A percentile compares a stretch with the other conserved stretches of the same genome.
Evolutionary conservation across 1,140 invertebrate species (phyloP).

Genomic region (Drosophila insularis): DNA sequence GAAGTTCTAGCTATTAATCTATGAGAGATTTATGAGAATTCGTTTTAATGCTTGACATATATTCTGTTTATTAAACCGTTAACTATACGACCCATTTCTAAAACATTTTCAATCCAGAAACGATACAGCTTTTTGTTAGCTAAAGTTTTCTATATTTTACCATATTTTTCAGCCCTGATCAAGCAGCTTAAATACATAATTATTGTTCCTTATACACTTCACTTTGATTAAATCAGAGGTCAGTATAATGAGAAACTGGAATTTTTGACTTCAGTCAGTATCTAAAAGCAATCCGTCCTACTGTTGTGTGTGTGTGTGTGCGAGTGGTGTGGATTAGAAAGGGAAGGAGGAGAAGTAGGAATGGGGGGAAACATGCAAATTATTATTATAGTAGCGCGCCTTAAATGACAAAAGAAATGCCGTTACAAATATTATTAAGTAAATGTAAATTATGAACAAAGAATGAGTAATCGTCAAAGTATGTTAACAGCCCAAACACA

Average conservation of each 20-base stretch:
- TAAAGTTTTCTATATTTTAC: neutral
- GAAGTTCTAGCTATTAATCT: no score
- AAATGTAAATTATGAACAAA: constrained; percentile 58
- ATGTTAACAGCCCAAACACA: constrained; percentile 59
- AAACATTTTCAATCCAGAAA: no score
- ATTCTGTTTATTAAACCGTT: no score
- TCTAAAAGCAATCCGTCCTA: constrained; percentile 27
- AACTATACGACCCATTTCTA: no score
- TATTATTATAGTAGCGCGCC: constrained; percentile 34
- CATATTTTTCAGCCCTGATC: neutral
- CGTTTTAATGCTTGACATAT: no score
- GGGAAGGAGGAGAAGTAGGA: no score
- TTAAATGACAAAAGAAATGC: constrained; percentile 66
- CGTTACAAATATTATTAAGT: constrained; percentile 68
- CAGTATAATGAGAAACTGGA: constrained; percentile 73
- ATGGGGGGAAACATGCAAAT: constrained; percentile 33
- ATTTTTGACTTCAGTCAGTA: constrained; percentile 37
- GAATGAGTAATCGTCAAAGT: constrained; percentile 59
- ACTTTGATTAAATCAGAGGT: constrained; percentile 62
- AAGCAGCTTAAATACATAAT: neutral
- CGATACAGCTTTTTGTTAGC: no score
- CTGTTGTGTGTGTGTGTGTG: neutral
- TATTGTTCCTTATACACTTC: constrained; percentile 18
- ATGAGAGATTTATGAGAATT: no score
- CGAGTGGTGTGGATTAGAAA: neutral